Evolutionary conservation across 1,140 invertebrate species (phyloP), one percentile per base, ranked within the genome.

Genomic region (Saccostrea glomerata): DNA sequence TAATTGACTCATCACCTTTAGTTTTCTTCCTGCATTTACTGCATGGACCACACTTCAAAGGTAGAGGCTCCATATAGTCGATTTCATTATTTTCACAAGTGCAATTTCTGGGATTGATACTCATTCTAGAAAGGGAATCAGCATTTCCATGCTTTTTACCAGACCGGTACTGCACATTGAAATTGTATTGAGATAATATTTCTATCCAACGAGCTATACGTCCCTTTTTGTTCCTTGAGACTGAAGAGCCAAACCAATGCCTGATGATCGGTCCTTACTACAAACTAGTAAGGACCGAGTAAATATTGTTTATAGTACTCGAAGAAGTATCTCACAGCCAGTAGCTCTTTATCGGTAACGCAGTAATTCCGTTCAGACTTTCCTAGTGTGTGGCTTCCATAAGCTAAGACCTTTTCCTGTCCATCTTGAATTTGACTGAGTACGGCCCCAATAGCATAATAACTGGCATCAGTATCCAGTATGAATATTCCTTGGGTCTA

Each of bases 101-200:
- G 30, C 30, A 36, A 36, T 36, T 36, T 2, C 30, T 36, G 30
- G 30, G 30, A 2, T 36, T 36, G 30, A 36, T 36, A 36, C 30
- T n/a, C 55, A 56, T 56, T 86, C 92, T 23, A 15, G 88, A 92
- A 23, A 94, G 66, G 55, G 86, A 77, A 86, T 93, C 93, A 6
- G 91, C 92, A 90, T 93, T 93, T 2, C 20, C 55, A 87, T 94
- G 92, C 58, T 88, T 90, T 15, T 84, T 86, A 1, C 92, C 92
- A 23, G 88, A 73, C 17, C 90, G 25, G 88, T 94, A 88, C 86
- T 70, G 36, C 30, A 94, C 86, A 13, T 88, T 84, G 60, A 93
- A 91, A 66, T 92, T 84, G 89, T 85, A 93, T 15, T 66, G 15
- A 54, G 91, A 85, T 70, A 94, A 77, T 12, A 66, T 66, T 30